These are phyloP conservation scores for Dryobates pubescens DNA, from an alignment of 2,797 vertebrate genomes.

Conservation along the genomic window DNA sequence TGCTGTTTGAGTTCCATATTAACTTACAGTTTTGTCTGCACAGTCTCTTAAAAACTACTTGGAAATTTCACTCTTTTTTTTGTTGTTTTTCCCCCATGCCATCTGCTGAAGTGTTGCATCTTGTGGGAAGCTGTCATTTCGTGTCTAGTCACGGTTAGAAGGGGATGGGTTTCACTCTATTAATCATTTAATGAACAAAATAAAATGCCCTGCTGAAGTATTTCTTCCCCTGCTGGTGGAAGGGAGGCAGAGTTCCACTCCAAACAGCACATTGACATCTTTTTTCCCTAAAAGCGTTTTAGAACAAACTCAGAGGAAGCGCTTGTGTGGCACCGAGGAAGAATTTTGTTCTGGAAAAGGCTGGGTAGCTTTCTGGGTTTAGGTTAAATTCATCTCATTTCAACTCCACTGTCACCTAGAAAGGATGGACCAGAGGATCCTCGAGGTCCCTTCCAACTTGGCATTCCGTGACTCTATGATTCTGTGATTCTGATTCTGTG, in stretches of 20 bases:
- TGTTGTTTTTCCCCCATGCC: neutral
- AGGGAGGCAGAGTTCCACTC: neutral
- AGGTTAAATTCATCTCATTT: too few relatives aligned
- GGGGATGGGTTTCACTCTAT: neutral
- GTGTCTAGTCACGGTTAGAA: neutral
- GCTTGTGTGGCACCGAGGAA: neutral
- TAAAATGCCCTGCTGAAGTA: neutral
- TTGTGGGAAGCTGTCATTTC: slow-evolving; percentile 1
- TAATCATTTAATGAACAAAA: neutral
- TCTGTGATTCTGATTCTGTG: too few relatives aligned
- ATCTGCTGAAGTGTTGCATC: slow-evolving; percentile 11
- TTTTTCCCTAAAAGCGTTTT: neutral
- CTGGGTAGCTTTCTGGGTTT: neutral
- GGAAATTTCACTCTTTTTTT: neutral
- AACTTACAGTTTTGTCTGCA: slow-evolving; percentile 1
- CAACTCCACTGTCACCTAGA: too few relatives aligned
- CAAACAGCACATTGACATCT: neutral
- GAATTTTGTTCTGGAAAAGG: neutral
- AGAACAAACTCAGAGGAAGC: neutral
- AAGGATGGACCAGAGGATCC: too few relatives aligned
- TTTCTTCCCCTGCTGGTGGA: neutral
- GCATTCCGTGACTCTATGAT: too few relatives aligned
- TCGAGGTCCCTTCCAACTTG: too few relatives aligned
- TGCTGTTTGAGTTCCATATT: neutral
- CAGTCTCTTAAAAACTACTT: neutral